Evolutionary conservation across 2,888 invertebrate species (phyloP), one percentile per base, ranked within the genome.

Genomic region (Xylota sylvarum): DNA sequence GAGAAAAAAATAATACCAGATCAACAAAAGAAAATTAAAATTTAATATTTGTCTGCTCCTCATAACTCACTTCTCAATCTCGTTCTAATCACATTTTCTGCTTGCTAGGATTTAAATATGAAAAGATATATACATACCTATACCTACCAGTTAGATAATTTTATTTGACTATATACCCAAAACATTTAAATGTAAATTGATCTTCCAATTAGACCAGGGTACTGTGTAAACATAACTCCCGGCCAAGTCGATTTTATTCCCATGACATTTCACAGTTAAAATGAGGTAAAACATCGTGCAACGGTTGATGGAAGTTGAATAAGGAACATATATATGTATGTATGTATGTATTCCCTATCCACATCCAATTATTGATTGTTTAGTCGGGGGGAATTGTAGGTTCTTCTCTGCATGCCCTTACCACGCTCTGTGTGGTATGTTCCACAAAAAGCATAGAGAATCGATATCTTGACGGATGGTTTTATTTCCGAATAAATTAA

Each of bases 401-500:
- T 56, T 14, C 23, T 23, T 43, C 19, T 43, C 37, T 19, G 37
- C 72, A 35, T 35, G 58, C 12, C 19, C 40, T 27, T 37, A 3
- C 19, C 19, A 9, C 14, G 4, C 27, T n/a, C n/a, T 70, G 70
- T 70, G 70, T 58, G 70, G 55, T 40, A 43, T 70, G n/a, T 30
- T 70, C 43, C 14, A 43, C 43, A 30, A 43, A 40, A 43, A 43
- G 43, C 62, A 62, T 30, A 17, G 48, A 30, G 72, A 72, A 72
- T 72, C 72, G 35, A 60, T 72, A 60, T 60, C 48, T 72, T 46
- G 72, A 72, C 48, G 60, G 48, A 72, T 60, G 35, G 60, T 48
- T 72, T 35, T 72, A 60, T 72, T 72, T 72, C 48, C 48, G 46
- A 72, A 72, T 72, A 58, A 72, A 72, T 72, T 72, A 72, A 58